Base-by-base conservation (phyloP, 2,797 vertebrate genomes). In the Salmo trutta region DNA sequence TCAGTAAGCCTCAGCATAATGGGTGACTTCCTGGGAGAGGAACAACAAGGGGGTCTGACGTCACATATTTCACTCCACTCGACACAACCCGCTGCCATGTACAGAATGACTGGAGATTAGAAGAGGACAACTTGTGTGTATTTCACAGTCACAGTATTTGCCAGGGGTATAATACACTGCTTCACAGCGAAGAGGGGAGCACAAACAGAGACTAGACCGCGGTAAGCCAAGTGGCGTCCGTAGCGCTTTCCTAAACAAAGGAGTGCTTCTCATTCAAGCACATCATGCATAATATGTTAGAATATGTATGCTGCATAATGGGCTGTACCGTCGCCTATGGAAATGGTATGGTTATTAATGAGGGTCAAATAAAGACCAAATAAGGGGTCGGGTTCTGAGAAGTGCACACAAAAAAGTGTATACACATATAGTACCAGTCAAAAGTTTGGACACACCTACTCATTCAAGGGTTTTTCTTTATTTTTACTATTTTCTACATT, bases 11-110 rank as follows among this genome's bases (percentile, higher is more conserved):
- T 24, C 52, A 56, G 17, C 17, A 73, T 73, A 73, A 73, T 56
- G 53, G 52, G 71, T 73, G 27, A 56, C 71, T 33, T 73, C 71
- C 71, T 56, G 71, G 65, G 29, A 67, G 65, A 73, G 17, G 16
- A 54, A 73, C 67, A 70, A 70, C 24, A 73, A 73, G 52, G 17
- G 27, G 27, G 29, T 27, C 16, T 73, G 71, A 73, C 17, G 71
- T 54, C 52, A 73, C 71, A 5, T 19, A 8, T 54, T 8, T 73
- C 52, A 56, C 16, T 52, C 14, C 21, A 73, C 71, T 27, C n/a
- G 21, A n/a, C 21, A 19, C 3, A n/a, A 19, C 56, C 56, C 56
- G 17, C 56, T 59, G 56, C 56, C 27, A 33, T 24, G 59, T 67
- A 6, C 27, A 3, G 65, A 29, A 16, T 19, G 27, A 67, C 65